Evolutionary conservation across 2,888 invertebrate species (phyloP).

Genomic region (Apamea epomidion): DNA sequence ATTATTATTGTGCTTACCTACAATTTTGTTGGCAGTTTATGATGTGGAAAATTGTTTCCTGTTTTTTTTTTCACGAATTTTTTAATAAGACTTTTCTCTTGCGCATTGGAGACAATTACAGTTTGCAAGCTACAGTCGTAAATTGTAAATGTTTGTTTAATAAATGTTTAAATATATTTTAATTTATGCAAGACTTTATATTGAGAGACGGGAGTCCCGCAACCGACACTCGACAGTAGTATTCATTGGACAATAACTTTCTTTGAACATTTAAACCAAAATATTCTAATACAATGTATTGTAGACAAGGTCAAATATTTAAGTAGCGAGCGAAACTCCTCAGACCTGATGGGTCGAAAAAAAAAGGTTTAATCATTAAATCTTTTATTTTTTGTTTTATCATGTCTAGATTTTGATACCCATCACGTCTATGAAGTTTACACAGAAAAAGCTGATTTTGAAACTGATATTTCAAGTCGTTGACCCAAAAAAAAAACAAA

Average conservation of each 20-base stretch:
- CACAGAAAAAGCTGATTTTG: too few relatives aligned
- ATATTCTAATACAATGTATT: not conserved
- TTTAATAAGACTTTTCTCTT: slow-evolving; percentile 23
- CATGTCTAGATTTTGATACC: too few relatives aligned
- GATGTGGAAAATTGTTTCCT: slow-evolving; percentile 6
- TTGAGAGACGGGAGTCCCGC: not conserved
- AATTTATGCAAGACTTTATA: not conserved
- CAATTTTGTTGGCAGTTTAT: slow-evolving; percentile 43
- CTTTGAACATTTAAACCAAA: not conserved
- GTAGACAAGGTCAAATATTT: too few relatives aligned
- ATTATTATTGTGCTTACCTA: slow-evolving; percentile 25
- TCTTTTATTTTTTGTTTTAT: too few relatives aligned
- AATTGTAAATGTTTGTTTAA: not conserved
- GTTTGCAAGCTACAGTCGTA: not conserved
- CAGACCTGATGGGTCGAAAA: too few relatives aligned
- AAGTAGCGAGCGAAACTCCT: too few relatives aligned
- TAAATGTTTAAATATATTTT: not conserved
- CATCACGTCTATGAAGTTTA: too few relatives aligned
- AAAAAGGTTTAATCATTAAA: too few relatives aligned
- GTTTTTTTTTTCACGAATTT: slow-evolving; percentile 3
- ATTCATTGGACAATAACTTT: not conserved
- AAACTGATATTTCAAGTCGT: too few relatives aligned
- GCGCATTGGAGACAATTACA: slow-evolving; percentile 8
- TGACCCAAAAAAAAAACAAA: too few relatives aligned
- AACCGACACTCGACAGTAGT: not conserved